Conservation (phyloP, 2,888 invertebrate species). For the Tenthredo mesomela region DNA sequence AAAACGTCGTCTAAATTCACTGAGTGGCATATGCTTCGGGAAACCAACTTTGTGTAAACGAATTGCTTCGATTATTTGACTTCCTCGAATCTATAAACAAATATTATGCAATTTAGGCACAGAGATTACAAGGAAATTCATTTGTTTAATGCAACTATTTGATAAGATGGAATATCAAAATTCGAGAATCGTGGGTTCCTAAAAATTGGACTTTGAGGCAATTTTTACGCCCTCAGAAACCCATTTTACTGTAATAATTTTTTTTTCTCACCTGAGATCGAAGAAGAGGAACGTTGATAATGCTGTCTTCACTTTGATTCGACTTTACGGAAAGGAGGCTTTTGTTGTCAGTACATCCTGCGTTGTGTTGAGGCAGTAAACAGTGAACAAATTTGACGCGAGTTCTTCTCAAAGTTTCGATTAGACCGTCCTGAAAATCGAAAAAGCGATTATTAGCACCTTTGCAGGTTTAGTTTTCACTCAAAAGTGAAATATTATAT, state of each 20-base stretch:
- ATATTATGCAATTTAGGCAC: background rate
- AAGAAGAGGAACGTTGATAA: constrained; percentile 91
- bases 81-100: constrained; percentile 88
- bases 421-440: constrained; percentile 88
- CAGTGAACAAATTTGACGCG: constrained; percentile 94
- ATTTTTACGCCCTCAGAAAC: background rate
- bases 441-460: background rate
- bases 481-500: background rate
- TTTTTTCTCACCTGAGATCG: constrained; percentile 86
- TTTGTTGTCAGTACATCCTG: constrained; percentile 83
- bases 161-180: background rate
- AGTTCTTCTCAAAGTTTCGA: constrained; percentile 93
- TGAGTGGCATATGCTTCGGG: constrained; percentile 93
- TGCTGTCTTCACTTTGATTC: constrained; percentile 77
- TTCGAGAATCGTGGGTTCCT: background rate
- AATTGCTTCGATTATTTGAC: constrained; percentile 93
- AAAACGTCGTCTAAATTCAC: constrained; percentile 93
- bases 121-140: background rate
- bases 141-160: background rate
- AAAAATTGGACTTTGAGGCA: background rate
- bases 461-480: background rate
- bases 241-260: background rate
- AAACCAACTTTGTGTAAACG: constrained; percentile 96
- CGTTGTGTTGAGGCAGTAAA: constrained; percentile 88
- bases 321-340: constrained; percentile 78